These are phyloP conservation scores for Linnaemya tessellans DNA, from an alignment of 2,888 invertebrate genomes.

Conservation along the genomic window DNA sequence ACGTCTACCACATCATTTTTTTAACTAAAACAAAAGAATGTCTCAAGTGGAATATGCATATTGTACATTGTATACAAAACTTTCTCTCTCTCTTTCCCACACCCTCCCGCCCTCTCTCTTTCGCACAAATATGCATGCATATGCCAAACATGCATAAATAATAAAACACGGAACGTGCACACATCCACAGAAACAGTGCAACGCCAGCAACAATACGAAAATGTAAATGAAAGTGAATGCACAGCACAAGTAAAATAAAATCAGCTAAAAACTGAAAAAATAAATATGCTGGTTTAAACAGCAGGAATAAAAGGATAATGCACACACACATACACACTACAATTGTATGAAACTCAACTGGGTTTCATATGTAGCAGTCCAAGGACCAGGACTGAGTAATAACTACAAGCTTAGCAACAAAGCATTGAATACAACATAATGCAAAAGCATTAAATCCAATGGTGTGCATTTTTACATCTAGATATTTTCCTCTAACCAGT, in stretches of 20 bases:
- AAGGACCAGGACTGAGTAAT: slow-evolving; percentile 63
- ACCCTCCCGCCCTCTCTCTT: neutral
- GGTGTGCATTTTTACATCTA: slow-evolving; percentile 61
- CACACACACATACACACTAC: slow-evolving; percentile 3
- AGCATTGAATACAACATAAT: slow-evolving; percentile 59
- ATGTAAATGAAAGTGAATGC: slow-evolving; percentile 82
- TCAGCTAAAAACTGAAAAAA: slow-evolving; percentile 85
- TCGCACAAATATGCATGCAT: neutral
- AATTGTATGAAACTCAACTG: neutral
- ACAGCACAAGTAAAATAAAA: slow-evolving; percentile 83
- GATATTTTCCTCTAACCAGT: slow-evolving; percentile 35
- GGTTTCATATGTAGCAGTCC: neutral
- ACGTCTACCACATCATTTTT: slow-evolving; percentile 68
- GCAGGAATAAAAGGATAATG: slow-evolving; percentile 61
- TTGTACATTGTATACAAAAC: slow-evolving; percentile 60
- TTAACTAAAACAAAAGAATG: slow-evolving; percentile 76
- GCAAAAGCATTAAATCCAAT: slow-evolving; percentile 69
- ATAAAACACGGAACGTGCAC: slow-evolving; percentile 49
- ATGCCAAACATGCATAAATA: slow-evolving; percentile 60
- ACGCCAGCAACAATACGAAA: slow-evolving; percentile 25
- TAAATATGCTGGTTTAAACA: slow-evolving; percentile 54
- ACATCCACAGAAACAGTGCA: slow-evolving; percentile 10
- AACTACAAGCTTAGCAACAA: slow-evolving; percentile 71
- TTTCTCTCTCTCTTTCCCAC: neutral
- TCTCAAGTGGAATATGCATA: slow-evolving; percentile 78